phyloP scores from a whole-genome alignment of 2,888 invertebrate genomes.

The Teinopalpus imperialis region DNA sequence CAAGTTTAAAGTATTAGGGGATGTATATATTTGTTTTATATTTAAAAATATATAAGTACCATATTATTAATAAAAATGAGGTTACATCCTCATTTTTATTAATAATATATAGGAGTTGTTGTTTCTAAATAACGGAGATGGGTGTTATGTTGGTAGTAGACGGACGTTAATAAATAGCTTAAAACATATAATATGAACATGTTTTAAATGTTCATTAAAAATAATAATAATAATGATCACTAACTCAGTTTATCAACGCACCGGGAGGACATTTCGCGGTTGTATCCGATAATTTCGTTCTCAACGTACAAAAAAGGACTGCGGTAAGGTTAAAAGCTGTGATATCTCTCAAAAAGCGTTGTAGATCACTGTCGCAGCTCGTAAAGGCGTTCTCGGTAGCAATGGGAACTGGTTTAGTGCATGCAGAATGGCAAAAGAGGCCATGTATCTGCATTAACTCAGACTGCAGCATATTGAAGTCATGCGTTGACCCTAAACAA shows the following conservation, averaged over 20 bases:
- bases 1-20: no score
- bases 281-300: conserved; percentile 23
- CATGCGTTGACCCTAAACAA: conserved; percentile 9
- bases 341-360: conserved; percentile 47
- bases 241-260: conserved; percentile 2
- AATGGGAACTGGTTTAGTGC: conserved; percentile 54
- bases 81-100: no score
- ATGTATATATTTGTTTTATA: no score
- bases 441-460: conserved; percentile 22
- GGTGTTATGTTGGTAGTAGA: no score
- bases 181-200: no score
- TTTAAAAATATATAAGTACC: no score
- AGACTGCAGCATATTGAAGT: conserved; percentile 12
- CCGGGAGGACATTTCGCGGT: neutral
- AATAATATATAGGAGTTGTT: no score
- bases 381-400: conserved; percentile 66
- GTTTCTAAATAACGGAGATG: no score
- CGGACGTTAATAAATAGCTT: no score
- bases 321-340: conserved; percentile 26
- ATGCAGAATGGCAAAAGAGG: conserved; percentile 36
- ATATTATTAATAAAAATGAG: no score
- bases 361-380: conserved; percentile 60
- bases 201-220: no score
- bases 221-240: no score
- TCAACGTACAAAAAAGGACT: conserved; percentile 21